Percentiles rank a stretch among this genome's conserved stretches.
phyloP scores from a whole-genome alignment of 2,797 vertebrate genomes.

The Philypnodon macrostomus region DNA sequence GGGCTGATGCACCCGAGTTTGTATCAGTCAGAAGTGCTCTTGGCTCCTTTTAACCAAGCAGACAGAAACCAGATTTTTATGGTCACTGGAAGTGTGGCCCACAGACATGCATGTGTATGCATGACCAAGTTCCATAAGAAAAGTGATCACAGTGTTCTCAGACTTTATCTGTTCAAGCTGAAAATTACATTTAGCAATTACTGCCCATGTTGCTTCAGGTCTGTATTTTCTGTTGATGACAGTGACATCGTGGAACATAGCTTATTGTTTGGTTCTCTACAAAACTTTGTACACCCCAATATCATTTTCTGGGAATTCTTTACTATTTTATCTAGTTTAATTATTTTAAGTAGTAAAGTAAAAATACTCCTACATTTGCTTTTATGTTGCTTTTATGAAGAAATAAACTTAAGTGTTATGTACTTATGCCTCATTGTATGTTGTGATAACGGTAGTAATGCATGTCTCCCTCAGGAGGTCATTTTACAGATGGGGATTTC shows the following conservation, averaged over 20 bases:
- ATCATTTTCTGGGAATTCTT: no score
- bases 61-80: constrained; percentile 34
- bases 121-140: constrained; percentile 38
- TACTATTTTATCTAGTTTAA: no score
- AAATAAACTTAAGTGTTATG: not conserved
- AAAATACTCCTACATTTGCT: not conserved
- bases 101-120: constrained; percentile 40
- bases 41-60: constrained; percentile 33
- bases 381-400: not conserved
- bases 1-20: constrained; percentile 18
- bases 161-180: constrained; percentile 23
- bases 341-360: no score
- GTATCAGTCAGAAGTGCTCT: constrained; percentile 22
- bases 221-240: not conserved
- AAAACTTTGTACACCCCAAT: not conserved
- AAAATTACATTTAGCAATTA: constrained; percentile 11
- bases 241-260: not conserved
- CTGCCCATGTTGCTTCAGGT: constrained; percentile 6
- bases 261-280: not conserved
- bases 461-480: not conserved
- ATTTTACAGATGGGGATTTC: constrained; percentile 1
- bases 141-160: constrained; percentile 15
- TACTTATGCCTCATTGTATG: not conserved
- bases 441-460: not conserved
- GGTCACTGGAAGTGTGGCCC: constrained; percentile 19